phyloP scores from a whole-genome alignment of 2,888 invertebrate genomes.

The Calliopum simillimum region DNA sequence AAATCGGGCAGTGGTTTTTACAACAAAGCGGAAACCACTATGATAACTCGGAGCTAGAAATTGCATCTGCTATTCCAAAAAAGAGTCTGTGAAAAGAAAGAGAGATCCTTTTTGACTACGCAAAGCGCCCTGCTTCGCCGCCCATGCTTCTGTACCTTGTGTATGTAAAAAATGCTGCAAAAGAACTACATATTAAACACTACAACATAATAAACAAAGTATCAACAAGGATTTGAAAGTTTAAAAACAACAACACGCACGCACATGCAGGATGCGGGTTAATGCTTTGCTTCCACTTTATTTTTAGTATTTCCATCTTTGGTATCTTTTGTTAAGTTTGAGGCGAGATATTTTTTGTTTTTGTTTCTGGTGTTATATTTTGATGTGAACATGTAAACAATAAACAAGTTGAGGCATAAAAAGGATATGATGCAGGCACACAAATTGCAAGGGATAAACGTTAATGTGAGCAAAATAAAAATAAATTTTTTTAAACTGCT shows the following conservation, averaged over 20 bases:
- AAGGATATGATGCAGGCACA: neutral
- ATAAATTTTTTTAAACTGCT: no score
- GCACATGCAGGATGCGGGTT: constrained; percentile 21
- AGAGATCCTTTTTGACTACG: no score
- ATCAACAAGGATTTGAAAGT: constrained; percentile 35
- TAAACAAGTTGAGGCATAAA: constrained; percentile 23
- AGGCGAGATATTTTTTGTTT: constrained; percentile 26
- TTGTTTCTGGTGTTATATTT: constrained; percentile 14
- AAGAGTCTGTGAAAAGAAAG: no score
- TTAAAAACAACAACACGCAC: neutral
- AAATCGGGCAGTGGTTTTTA: no score
- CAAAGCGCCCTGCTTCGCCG: no score
- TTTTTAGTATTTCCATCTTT: constrained; percentile 13
- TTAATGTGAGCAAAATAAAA: no score
- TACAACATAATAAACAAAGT: constrained; percentile 36
- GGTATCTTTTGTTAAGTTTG: constrained; percentile 23
- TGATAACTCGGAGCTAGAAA: no score
- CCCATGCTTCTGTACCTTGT: no score
- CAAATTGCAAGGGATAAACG: constrained; percentile 22
- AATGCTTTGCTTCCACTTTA: constrained; percentile 15
- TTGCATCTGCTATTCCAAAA: no score
- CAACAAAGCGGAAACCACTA: no score
- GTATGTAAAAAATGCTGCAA: neutral
- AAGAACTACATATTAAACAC: neutral
- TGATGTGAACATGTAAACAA: constrained; percentile 28